Evolutionary conservation across 2,797 vertebrate species (phyloP), one percentile per base, ranked within the genome.

Genomic region (Micrastur ruficollis): DNA sequence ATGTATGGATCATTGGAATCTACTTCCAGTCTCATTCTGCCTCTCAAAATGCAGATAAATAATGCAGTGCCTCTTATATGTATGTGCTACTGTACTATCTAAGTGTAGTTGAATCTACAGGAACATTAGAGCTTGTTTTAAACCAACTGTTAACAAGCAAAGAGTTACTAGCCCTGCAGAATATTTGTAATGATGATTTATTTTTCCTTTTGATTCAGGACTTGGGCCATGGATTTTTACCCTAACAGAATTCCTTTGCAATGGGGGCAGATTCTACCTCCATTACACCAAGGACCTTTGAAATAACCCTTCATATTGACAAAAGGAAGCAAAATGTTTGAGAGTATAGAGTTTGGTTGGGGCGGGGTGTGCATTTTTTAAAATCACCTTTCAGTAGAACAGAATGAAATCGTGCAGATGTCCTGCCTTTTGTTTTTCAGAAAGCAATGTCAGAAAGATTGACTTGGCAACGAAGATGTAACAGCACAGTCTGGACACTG

Each of bases 401-500:
- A 87, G 65, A 83, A 81, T 58, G 31, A 89, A 95, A 89, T 62
- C 50, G 74, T 83, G 62, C 94, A 94, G 85, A 89, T 96, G 91
- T 94, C 93, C 42, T 76, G 90, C 62, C 81, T 91, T 94, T 95
- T 96, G 74, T 95, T 93, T 94, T 92, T 89, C 92, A 88, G 81
- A 93, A 90, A 86, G 74, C 92, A 86, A 31, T 27, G 90, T 95
- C 95, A 97, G 83, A 94, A 97, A 94, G 78, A 95, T 94, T 95
- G 92, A 85, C 81, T 97, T 92, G 92, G 82, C 93, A 95, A 81
- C 11, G 9, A 92, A 95, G 72, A 95, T 6, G 75, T 82, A 84
- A 71, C 75, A 80, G 86, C 91, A 74, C 25, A 72, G 63, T 34
- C 86, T 95, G 87, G 90, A 86, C 92, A 75, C 76, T 53, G 86